Evolutionary conservation across 2,113 vertebrate species (phyloP), one percentile per base, ranked within the genome.

Genomic region (Passer domesticus): DNA sequence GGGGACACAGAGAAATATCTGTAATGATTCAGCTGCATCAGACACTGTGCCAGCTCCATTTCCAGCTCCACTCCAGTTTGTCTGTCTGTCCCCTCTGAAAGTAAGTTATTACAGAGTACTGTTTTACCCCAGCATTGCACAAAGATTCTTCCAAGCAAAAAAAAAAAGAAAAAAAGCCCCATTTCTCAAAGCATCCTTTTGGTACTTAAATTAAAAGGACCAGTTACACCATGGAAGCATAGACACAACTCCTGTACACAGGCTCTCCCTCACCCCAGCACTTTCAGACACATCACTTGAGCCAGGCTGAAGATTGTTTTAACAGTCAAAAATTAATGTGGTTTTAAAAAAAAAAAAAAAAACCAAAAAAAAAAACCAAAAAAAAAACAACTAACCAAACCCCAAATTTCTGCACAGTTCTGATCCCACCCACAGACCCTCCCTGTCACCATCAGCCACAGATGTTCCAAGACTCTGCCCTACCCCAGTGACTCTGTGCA

Each of bases 101-200:
- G 41, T 11, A 37, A 46, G 35, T 66, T 73, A 13, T 28, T 50
- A 31, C 15, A 76, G 25, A n/a, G 16, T 10, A 30, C 14, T 21
- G 8, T 44, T 64, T 59, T 46, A 6, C 19, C 47, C 7, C 33
- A 37, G 52, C 15, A 10, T 13, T 46, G 47, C 37, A 63, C 28
- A 60, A 43, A 69, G 35, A 46, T 53, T 69, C 60, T 55, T 89
- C 41, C 47, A 75, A 44, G 9, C 17, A 63, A 43, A 70, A 21
- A 70, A 21, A 70, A 21, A 15, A 7, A 21, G 12, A 2, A 9
- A 16, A 21, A 15, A 27, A 1, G 2, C 1, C 1, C 11, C 11
- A 33, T 35, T 49, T 43, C 44, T 74, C 49, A 50, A 50, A 72
- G 21, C 15, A 43, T 56, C 56, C 24, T 58, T 46, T 73, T 52